Evolutionary conservation across 2,113 vertebrate genomes (phyloP).

Genomic region (Gobius niger): DNA sequence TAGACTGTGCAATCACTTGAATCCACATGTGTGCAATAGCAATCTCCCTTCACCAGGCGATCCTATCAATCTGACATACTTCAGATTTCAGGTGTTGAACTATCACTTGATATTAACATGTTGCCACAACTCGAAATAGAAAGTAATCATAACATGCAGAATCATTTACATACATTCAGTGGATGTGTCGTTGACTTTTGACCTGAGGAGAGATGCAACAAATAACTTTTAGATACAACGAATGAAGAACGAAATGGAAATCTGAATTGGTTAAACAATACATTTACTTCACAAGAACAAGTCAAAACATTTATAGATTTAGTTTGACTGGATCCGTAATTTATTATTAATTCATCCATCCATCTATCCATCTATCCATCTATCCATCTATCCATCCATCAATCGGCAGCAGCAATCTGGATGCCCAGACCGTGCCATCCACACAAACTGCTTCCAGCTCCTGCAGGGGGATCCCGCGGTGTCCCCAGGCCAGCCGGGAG

Average conservation of each 20-base stretch:
- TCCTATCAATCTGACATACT: constrained; percentile 63
- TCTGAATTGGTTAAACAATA: no score
- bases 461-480: no score
- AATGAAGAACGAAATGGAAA: not conserved
- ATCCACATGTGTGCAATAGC: constrained; percentile 28
- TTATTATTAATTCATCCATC: no score
- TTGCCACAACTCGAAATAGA: constrained; percentile 18
- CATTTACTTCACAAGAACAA: no score
- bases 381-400: no score
- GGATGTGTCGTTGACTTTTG: not conserved
- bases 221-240: not conserved
- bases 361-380: no score
- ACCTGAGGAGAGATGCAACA: not conserved
- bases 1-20: constrained; percentile 58
- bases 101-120: constrained; percentile 48
- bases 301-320: not conserved
- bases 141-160: constrained; percentile 8
- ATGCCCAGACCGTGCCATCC: no score
- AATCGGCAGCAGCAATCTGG: no score
- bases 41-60: constrained; percentile 51
- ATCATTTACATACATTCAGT: constrained; percentile 5
- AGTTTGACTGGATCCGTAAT: not conserved
- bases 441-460: no score
- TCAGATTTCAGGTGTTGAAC: constrained; percentile 55
- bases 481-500: no score